Conservation (phyloP, 2,797 vertebrate genomes). For the Mionectes olivaceus region DNA sequence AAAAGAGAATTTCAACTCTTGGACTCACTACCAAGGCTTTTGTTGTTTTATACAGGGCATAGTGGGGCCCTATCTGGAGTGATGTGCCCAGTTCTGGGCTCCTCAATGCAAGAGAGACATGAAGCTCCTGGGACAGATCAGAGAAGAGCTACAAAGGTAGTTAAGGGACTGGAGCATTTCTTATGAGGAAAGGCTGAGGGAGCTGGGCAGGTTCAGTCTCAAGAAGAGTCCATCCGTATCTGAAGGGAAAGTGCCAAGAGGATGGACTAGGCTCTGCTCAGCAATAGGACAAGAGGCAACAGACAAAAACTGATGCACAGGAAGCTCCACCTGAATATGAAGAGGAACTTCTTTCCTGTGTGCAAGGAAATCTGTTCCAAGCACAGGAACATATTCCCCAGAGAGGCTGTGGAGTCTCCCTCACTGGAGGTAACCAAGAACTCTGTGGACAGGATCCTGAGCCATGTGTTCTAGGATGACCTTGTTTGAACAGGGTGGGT, state of each 20-base stretch:
- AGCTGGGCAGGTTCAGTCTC: neutral
- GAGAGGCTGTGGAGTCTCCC: neutral
- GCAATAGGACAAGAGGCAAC: neutral
- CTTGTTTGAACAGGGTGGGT: neutral
- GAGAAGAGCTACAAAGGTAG: neutral
- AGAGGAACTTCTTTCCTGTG: neutral
- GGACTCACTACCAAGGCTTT: neutral
- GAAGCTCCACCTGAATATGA: neutral
- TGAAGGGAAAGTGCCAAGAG: neutral
- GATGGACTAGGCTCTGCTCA: neutral
- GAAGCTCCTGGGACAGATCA: neutral
- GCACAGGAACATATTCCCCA: neutral
- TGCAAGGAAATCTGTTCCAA: too few relatives aligned
- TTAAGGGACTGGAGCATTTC: neutral
- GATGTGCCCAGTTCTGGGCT: neutral
- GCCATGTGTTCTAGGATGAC: neutral
- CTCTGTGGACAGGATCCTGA: too few relatives aligned
- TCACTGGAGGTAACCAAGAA: neutral
- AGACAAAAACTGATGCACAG: neutral
- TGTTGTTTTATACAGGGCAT: accelerated
- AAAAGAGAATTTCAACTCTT: neutral
- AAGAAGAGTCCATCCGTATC: neutral
- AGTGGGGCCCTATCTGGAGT: accelerated
- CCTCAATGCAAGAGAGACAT: neutral
- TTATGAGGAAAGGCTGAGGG: neutral